A percentile compares a stretch with the other conserved stretches of the same genome.
Conservation (phyloP, 2,888 invertebrate genomes). For the Trissonchulus latispiculum region DNA sequence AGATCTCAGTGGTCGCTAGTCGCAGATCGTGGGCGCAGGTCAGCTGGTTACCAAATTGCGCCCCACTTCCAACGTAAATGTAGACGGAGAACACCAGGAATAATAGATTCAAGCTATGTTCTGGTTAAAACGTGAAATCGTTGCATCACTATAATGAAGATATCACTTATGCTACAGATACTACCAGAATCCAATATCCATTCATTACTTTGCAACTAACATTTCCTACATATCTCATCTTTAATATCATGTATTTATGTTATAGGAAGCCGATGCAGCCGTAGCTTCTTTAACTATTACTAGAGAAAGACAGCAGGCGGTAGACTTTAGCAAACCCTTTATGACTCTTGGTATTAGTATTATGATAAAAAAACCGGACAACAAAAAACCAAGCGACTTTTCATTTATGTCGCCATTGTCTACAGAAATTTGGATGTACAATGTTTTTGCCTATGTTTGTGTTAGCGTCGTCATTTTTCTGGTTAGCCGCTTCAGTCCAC, state of each 20-base stretch:
- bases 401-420: slow-evolving; percentile 93
- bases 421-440: slow-evolving; percentile 76
- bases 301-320: slow-evolving; percentile 76
- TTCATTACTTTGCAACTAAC: too few species aligned
- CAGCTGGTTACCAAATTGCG: too few species aligned
- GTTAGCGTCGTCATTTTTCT: slow-evolving; percentile 92
- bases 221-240: too few species aligned
- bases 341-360: slow-evolving; percentile 90
- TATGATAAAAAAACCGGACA: slow-evolving; percentile 71
- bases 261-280: slow-evolving; percentile 83
- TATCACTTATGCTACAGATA: too few species aligned
- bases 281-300: slow-evolving; percentile 86
- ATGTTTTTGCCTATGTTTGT: slow-evolving; percentile 76
- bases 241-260: slow-evolving; percentile 21
- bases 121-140: too few species aligned
- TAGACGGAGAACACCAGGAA: too few species aligned
- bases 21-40: too few species aligned
- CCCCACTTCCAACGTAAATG: too few species aligned
- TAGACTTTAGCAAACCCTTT: slow-evolving; percentile 96
- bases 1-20: too few species aligned
- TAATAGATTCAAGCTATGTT: too few species aligned
- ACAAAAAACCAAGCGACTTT: slow-evolving; percentile 67
- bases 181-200: too few species aligned
- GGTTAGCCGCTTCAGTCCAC: slow-evolving; percentile 85
- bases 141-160: too few species aligned